These are phyloP conservation scores for Clarias fuscus DNA, from an alignment of 2,797 vertebrate genomes.

Conservation along the genomic window DNA sequence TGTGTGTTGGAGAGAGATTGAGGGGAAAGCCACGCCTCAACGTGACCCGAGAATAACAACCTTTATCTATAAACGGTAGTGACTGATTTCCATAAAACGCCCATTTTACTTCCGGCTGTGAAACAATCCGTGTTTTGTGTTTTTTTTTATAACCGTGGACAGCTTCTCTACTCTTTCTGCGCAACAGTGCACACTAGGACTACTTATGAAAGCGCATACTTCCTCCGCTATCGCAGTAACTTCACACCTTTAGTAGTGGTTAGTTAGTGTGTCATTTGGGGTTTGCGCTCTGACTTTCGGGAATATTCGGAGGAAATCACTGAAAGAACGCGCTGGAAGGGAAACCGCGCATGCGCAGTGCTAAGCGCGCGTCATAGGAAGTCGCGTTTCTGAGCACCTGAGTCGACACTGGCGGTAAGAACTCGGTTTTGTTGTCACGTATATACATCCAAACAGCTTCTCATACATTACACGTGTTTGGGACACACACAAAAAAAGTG, in stretches of 20 bases:
- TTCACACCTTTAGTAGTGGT: not conserved
- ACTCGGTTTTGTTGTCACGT: not conserved
- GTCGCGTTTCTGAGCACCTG: conserved; percentile 13
- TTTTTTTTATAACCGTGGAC: not conserved
- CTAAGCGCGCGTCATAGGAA: not conserved
- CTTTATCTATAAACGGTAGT: not conserved
- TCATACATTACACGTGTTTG: not conserved
- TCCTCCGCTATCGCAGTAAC: not conserved
- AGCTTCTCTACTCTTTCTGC: not conserved
- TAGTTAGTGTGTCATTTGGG: not conserved
- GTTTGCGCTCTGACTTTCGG: not conserved
- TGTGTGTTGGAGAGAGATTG: not conserved
- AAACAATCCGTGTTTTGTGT: not conserved
- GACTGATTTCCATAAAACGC: not conserved
- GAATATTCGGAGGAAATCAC: not conserved
- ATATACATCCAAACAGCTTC: not conserved
- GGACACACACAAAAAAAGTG: not conserved
- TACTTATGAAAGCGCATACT: not conserved
- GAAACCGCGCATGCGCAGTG: conserved; percentile 14
- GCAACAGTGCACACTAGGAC: not conserved
- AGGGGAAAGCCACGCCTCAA: not conserved
- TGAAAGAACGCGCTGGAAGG: not conserved
- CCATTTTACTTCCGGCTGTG: not conserved
- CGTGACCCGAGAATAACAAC: not conserved
- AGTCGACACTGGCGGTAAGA: conserved; percentile 8